Evolutionary conservation across 2,113 vertebrate genomes (phyloP).

Genomic region (Hemichromis elongatus): DNA sequence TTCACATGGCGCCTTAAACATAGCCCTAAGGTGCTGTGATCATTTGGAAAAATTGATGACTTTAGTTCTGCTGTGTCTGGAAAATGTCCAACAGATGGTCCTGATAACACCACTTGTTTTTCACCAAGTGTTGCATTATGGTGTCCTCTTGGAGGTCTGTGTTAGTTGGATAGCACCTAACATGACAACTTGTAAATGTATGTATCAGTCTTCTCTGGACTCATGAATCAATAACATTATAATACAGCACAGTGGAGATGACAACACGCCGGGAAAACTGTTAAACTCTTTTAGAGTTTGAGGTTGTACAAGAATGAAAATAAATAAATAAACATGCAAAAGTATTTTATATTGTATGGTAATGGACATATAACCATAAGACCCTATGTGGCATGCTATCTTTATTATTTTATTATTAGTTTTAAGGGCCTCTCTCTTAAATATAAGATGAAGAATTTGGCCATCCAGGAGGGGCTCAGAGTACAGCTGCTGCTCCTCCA

Average conservation of each 20-base stretch:
- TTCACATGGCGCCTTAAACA: conserved; percentile 29
- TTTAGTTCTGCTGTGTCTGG: conserved; percentile 40
- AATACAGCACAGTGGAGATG: not conserved
- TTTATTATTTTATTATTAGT: not conserved
- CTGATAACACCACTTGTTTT: conserved; percentile 41
- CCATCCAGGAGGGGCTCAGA: not conserved
- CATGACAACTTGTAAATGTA: conserved; percentile 21
- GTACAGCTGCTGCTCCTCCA: not conserved
- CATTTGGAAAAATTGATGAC: conserved; percentile 40
- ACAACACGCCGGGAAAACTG: not conserved
- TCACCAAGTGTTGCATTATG: not conserved
- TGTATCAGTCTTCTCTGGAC: not conserved
- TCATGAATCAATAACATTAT: not conserved
- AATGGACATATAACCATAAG: not conserved
- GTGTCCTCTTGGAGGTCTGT: conserved; percentile 14
- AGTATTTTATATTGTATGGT: not conserved
- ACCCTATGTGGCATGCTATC: not conserved
- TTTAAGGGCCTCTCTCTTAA: not conserved
- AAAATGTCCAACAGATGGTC: conserved; percentile 51
- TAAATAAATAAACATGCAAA: not conserved
- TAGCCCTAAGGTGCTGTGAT: conserved; percentile 37
- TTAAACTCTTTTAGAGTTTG: not conserved
- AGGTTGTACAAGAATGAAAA: not conserved
- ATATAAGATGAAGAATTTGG: not conserved
- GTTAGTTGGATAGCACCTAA: conserved; percentile 5